Conservation (phyloP, 2,797 vertebrate species). For the Propithecus perrieri region DNA sequence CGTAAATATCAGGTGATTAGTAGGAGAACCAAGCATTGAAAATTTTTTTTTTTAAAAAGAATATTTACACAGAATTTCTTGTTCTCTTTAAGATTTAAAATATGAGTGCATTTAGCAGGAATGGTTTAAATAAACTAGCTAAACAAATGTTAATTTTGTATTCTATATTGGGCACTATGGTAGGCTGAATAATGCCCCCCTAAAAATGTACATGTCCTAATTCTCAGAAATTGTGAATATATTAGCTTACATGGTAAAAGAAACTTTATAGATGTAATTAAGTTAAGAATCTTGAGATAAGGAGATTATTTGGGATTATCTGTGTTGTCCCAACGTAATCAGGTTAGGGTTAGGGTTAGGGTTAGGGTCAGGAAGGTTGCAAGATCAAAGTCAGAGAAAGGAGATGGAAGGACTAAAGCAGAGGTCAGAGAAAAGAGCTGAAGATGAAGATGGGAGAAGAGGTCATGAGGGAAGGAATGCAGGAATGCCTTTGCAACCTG, state of each 20-base stretch:
- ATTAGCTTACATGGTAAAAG: not conserved
- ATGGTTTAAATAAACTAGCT: not conserved
- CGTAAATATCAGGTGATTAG: slow-evolving; percentile 37
- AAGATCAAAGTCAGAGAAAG: not conserved
- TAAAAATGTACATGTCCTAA: not conserved
- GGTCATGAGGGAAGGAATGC: not conserved
- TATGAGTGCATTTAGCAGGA: not conserved
- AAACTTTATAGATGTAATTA: not conserved
- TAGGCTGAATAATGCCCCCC: not conserved
- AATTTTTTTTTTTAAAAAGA: not conserved
- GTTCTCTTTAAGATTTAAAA: slow-evolving; percentile 30
- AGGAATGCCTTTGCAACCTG: not conserved
- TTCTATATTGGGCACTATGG: not conserved
- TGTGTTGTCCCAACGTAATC: not conserved
- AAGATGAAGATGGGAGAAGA: not conserved
- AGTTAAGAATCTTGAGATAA: not conserved
- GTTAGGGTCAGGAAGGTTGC: not conserved
- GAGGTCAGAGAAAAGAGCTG: not conserved
- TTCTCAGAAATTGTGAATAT: not conserved
- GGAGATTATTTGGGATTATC: not conserved
- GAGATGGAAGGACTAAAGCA: not conserved
- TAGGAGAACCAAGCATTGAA: not conserved
- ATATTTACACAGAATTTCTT: slow-evolving; percentile 4
- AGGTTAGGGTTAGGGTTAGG: no score
- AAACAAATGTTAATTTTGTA: not conserved